These are phyloP conservation scores for Cichladusa arquata DNA, from an alignment of 2,113 vertebrate species.

Conservation along the genomic window DNA sequence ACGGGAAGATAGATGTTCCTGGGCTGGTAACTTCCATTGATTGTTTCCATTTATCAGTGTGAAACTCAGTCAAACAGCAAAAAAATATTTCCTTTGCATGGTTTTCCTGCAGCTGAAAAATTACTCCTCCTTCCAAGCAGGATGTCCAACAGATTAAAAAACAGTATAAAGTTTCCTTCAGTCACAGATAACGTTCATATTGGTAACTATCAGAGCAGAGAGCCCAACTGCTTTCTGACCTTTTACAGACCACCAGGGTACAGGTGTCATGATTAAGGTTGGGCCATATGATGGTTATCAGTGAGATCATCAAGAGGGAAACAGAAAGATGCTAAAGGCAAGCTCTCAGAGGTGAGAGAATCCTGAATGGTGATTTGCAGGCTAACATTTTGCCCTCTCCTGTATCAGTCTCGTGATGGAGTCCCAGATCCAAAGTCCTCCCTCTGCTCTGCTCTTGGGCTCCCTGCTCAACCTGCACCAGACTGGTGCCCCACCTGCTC, in stretches of 20 bases:
- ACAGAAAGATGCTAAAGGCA: background rate
- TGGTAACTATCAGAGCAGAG: background rate
- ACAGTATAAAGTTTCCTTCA: background rate
- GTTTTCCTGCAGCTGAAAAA: constrained; percentile 19
- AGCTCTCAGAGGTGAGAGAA: background rate
- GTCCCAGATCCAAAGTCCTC: background rate
- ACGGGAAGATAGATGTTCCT: background rate
- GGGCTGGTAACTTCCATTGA: background rate
- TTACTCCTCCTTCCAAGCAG: background rate
- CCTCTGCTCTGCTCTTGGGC: background rate
- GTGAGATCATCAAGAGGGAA: background rate
- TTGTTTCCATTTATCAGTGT: background rate
- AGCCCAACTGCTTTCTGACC: background rate
- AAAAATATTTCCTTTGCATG: constrained; percentile 24
- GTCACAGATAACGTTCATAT: background rate
- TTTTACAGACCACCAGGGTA: rapidly evolving
- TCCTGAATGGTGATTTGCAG: background rate
- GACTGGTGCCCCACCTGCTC: background rate
- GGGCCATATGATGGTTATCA: background rate
- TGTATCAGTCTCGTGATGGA: background rate
- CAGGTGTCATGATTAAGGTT: rapidly evolving
- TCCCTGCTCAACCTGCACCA: background rate
- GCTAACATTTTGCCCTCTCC: background rate
- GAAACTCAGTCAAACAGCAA: constrained; percentile 9
- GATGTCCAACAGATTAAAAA: constrained; percentile 11